phyloP scores from a whole-genome alignment of 2,888 invertebrate species.

The Neoaliturus tenellus region DNA sequence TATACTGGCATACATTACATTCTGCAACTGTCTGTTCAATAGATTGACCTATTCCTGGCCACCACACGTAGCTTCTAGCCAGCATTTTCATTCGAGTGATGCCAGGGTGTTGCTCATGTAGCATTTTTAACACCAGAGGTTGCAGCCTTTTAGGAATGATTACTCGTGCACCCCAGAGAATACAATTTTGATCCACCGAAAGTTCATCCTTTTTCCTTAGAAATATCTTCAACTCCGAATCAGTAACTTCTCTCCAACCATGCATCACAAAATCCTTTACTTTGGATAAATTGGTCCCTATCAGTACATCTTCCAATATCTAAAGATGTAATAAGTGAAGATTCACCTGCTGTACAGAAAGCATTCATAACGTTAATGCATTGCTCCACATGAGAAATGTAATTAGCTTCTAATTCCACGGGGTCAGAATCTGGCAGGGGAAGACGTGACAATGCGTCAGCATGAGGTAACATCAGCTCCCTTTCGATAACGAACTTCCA shows the following conservation, averaged over 20 bases:
- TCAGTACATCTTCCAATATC: background rate
- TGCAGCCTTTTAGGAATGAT: slow-evolving; percentile 1
- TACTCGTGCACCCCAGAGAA: slow-evolving; percentile 30
- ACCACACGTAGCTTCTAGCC: slow-evolving; percentile 46
- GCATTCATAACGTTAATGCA: background rate
- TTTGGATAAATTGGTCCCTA: slow-evolving; percentile 23
- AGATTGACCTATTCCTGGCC: slow-evolving; percentile 6
- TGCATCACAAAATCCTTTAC: slow-evolving; percentile 4
- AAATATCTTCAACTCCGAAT: background rate
- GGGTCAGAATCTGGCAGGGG: background rate
- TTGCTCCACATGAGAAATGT: background rate
- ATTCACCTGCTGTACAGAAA: no score
- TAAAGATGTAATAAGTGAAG: background rate
- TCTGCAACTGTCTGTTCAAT: slow-evolving; percentile 36
- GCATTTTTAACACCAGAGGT: background rate
- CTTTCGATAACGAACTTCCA: slow-evolving; percentile 27
- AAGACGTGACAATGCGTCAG: slow-evolving; percentile 42
- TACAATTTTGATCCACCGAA: slow-evolving; percentile 31
- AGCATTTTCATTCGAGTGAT: slow-evolving; percentile 23
- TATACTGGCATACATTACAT: slow-evolving; percentile 30
- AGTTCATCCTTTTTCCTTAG: background rate
- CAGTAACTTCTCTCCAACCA: slow-evolving; percentile 7
- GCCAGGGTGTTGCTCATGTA: slow-evolving; percentile 39
- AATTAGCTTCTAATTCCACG: background rate
- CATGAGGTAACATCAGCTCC: slow-evolving; percentile 35